Evolutionary conservation across 2,113 vertebrate genomes (phyloP).

Genomic region (Python bivittatus): DNA sequence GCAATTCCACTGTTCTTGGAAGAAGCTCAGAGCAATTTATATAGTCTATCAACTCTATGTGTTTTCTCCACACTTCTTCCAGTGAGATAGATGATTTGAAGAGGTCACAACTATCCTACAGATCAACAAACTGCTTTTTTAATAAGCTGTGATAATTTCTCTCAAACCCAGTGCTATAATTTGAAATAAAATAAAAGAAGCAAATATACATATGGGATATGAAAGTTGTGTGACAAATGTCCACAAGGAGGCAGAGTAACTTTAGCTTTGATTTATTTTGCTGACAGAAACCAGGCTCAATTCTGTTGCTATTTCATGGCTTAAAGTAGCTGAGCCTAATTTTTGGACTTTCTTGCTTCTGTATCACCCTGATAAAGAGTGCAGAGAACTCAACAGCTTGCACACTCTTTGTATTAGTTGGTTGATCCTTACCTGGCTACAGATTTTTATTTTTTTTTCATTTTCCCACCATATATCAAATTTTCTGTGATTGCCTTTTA

Average conservation of each 20-base stretch:
- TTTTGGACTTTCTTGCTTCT: not conserved
- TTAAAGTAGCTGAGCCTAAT: too few relatives aligned
- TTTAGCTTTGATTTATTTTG: not conserved
- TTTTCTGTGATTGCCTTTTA: too few relatives aligned
- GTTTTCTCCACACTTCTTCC: too few relatives aligned
- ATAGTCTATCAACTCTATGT: too few relatives aligned
- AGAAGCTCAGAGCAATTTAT: too few relatives aligned
- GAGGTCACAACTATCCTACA: too few relatives aligned
- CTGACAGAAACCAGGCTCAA: not conserved
- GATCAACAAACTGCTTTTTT: too few relatives aligned
- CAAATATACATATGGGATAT: not conserved
- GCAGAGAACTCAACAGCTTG: too few relatives aligned
- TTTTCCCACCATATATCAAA: too few relatives aligned
- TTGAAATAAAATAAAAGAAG: not conserved
- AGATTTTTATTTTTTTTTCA: not conserved
- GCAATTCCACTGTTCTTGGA: too few relatives aligned
- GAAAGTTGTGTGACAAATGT: not conserved
- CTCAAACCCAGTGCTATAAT: not conserved
- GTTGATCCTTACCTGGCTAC: not conserved
- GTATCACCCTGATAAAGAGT: not conserved
- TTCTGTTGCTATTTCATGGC: not conserved
- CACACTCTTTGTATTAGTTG: not conserved
- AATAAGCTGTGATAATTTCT: not conserved
- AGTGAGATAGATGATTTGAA: too few relatives aligned
- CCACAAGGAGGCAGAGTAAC: conserved; percentile 20